Base-by-base conservation (phyloP, 53 echinoderm and acorn worm species). In the Patiria pectinifera region DNA sequence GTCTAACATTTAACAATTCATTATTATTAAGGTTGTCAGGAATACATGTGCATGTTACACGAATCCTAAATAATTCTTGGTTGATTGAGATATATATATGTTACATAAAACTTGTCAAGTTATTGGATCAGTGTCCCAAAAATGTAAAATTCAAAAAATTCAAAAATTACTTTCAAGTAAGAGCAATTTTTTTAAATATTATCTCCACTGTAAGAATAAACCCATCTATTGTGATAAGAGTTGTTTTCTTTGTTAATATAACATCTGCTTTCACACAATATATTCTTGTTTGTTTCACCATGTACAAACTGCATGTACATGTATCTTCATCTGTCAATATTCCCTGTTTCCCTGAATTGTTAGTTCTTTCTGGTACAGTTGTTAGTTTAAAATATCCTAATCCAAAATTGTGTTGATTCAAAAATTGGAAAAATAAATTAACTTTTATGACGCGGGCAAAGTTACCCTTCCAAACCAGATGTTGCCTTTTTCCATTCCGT, bases 401-500 rank as follows among this genome's bases (percentile, higher is more conserved):
- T 74, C 8, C 19, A 74, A 74, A 22, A 74, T 74, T 24, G 74
- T 66, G 66, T 66, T 66, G 19, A 66, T 66, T 66, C 66, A 66
- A 66, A 66, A 66, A 6, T 3, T 3, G 15, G 15, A 66, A 66
- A 66, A 66, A 18, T 13, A 18, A 74, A 74, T 23, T 23, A 74
- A 74, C 4, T 46, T 46, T 46, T 11, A 78, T 44, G 11, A 46
- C 79, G 44, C 46, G 43, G 9, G 12, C 46, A 78, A 46, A 14
- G 18, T 26, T 16, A 10, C n/a, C 60, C 44, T 69, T 70, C 13
- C 5, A 47, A 22, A 48, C 53, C 86, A 86, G 86, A 86, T 86
- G 86, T 72, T 58, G 0, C 24, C 63, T 45, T 63, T 35, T 85
- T 83, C 63, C 45, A 85, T 85, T 63, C 21, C 62, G 25, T 85